Base-by-base conservation (phyloP, 2,797 vertebrate species). In the Anguilla pacifica region DNA sequence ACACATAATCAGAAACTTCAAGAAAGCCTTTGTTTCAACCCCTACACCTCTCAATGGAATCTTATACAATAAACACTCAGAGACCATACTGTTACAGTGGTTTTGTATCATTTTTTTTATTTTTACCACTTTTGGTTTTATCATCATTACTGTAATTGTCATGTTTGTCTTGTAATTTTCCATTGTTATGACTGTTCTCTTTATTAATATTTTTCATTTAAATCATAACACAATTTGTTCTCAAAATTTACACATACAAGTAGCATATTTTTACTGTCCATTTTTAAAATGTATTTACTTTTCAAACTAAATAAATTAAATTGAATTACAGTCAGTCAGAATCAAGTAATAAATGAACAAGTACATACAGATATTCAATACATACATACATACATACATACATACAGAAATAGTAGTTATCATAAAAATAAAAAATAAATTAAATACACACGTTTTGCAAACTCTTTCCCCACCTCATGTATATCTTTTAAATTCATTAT, bases 301-400 rank as follows among this genome's bases (percentile, higher is more conserved):
- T 88, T 88, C 46, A 88, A 88, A 88, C 83, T 59, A 88, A 86
- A 86, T 74, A 72, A 88, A 88, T 88, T 59, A 49, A 51, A 51
- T 25, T 81, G 84, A 81, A 81, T 82, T 51, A 88, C 83, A 85
- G 64, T 67, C 77, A 82, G 72, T 88, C 61, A 88, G 84, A 85
- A 88, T 85, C 13, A 88, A 81, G 83, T 85, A 88, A 87, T 84
- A 87, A 87, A 88, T 88, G 43, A 85, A 88, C 83, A 88, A 85
- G 74, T 85, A 88, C 83, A 85, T 88, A 88, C 87, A 88, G 70
- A 51, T 77, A 85, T 85, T 85, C 83, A 85, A 79, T 88, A 88
- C 83, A 85, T 88, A 84, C 67, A 79, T 88, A 88, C 87, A 79
- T 88, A 88, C 87, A 83, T 87, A 87, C 86, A 79, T 88, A 88